Percentiles rank a stretch among this genome's conserved stretches.
Evolutionary conservation across 2,113 vertebrate species (phyloP).

Genomic region (Oriolus oriolus): DNA sequence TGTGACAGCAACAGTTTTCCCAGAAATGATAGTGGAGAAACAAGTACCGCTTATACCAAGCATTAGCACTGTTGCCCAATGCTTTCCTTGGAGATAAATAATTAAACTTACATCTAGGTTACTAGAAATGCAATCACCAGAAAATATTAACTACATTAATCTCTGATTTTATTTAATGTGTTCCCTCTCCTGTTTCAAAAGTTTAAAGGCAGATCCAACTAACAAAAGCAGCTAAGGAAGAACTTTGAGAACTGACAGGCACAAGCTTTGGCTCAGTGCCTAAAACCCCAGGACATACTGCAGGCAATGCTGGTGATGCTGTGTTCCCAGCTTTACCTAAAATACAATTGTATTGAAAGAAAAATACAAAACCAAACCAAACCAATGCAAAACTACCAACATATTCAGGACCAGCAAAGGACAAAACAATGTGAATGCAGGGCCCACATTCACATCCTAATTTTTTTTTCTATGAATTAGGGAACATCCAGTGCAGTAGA

Average conservation of each 20-base stretch:
- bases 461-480: background rate
- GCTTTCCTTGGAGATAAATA: constrained; percentile 49
- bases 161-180: constrained; percentile 31
- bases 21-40: background rate
- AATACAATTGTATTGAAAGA: background rate
- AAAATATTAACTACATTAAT: constrained; percentile 68
- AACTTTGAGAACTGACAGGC: background rate
- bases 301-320: background rate
- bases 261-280: background rate
- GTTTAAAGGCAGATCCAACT: background rate
- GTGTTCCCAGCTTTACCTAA: background rate
- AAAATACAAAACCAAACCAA: background rate
- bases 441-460: background rate
- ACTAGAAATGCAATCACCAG: constrained; percentile 55
- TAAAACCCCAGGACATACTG: background rate
- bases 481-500: background rate
- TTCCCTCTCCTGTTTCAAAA: background rate
- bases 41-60: background rate
- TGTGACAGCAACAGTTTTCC: background rate
- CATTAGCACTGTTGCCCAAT: background rate
- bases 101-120: constrained; percentile 64
- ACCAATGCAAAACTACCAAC: background rate
- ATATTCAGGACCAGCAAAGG: background rate
- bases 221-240: background rate
- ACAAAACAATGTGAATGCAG: background rate